Percentiles rank a stretch among this genome's conserved stretches.
Evolutionary conservation across 2,797 vertebrate species (phyloP).

Genomic region (Taeniopygia guttata): DNA sequence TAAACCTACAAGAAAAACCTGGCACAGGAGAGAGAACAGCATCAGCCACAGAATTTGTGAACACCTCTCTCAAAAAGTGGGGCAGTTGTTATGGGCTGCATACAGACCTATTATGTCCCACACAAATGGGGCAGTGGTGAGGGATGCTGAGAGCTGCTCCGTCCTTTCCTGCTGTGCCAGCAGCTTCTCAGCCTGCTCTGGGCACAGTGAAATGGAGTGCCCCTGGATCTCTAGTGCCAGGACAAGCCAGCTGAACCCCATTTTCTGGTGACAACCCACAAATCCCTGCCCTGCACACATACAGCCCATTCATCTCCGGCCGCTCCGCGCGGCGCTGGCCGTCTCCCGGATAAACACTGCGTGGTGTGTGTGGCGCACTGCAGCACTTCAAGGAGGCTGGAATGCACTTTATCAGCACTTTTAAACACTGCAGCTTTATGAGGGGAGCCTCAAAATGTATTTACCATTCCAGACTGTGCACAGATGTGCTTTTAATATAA

Average conservation of each 20-base stretch:
- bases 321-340: background rate
- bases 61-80: background rate
- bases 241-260: background rate
- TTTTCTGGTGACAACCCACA: conserved; percentile 2
- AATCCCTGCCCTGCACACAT: background rate
- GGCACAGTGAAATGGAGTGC: rapidly evolving
- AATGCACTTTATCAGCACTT: conserved; percentile 77
- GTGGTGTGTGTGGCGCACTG: background rate
- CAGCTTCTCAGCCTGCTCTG: background rate
- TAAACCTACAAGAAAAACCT: background rate
- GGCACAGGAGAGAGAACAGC: background rate
- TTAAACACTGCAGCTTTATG: conserved; percentile 73
- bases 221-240: background rate
- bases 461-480: conserved; percentile 67
- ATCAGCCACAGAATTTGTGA: background rate
- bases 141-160: rapidly evolving
- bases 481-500: conserved; percentile 75
- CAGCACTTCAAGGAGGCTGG: conserved; percentile 42
- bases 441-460: conserved; percentile 73
- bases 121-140: background rate
- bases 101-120: background rate
- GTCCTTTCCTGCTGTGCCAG: background rate
- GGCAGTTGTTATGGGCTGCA: background rate
- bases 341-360: background rate
- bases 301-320: background rate